A percentile compares a stretch with the other conserved stretches of the same genome.
Evolutionary conservation across 2,888 invertebrate genomes (phyloP).

Genomic region (Tholera decimalis): DNA sequence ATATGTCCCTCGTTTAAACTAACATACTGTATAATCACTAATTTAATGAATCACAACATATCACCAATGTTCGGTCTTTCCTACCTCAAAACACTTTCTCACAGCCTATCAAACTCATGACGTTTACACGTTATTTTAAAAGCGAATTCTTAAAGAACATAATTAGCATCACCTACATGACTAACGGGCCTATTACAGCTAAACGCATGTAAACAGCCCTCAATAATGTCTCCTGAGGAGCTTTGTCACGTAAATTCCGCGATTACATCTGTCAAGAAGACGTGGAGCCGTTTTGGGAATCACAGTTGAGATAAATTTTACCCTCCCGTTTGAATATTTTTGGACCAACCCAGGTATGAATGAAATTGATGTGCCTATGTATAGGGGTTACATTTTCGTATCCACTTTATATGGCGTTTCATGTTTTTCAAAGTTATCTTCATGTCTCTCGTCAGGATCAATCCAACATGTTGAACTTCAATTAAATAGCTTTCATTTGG

Average conservation of each 20-base stretch:
- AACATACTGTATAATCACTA: too few relatives aligned
- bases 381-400: not conserved
- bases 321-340: slow-evolving; percentile 41
- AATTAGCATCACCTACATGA: slow-evolving; percentile 57
- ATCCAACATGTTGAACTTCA: too few relatives aligned
- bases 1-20: too few relatives aligned
- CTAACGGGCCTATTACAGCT: slow-evolving; percentile 63
- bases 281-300: slow-evolving; percentile 77
- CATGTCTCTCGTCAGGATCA: not conserved
- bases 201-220: slow-evolving; percentile 70
- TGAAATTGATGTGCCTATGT: slow-evolving; percentile 15
- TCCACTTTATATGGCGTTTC: not conserved
- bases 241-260: slow-evolving; percentile 79
- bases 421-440: not conserved
- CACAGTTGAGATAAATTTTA: slow-evolving; percentile 67
- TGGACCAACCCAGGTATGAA: slow-evolving; percentile 25
- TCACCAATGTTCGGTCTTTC: not conserved
- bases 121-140: slow-evolving; percentile 37
- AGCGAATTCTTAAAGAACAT: slow-evolving; percentile 25
- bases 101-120: not conserved
- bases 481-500: not conserved
- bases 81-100: not conserved
- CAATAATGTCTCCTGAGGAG: slow-evolving; percentile 69
- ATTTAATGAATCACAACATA: not conserved
- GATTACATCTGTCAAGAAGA: slow-evolving; percentile 83